Conservation (phyloP, 2,113 vertebrate species). For the Hymenochirus boettgeri region DNA sequence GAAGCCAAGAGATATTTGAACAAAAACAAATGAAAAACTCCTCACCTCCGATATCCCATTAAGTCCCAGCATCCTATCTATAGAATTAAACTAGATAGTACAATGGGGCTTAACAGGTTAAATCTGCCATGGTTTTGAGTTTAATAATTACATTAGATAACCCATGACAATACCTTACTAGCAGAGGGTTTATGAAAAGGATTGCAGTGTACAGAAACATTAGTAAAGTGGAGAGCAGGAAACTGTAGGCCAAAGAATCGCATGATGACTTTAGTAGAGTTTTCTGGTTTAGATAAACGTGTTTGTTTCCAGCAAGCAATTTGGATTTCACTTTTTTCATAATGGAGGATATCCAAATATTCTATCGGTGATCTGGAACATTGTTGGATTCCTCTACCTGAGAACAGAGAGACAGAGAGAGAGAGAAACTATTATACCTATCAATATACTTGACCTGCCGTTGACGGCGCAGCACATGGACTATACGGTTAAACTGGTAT, state of each 20-base stretch:
- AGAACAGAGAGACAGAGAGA: conserved; percentile 17
- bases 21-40: too few species aligned
- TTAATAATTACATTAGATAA: too few species aligned
- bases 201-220: conserved; percentile 16
- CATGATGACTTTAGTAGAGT: conserved; percentile 8
- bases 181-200: conserved; percentile 27
- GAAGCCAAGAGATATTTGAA: too few species aligned
- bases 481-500: too few species aligned
- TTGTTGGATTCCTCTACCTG: conserved; percentile 6
- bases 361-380: not conserved
- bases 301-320: conserved; percentile 13
- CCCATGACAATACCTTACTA: conserved; percentile 26
- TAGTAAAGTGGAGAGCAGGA: conserved; percentile 7
- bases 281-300: conserved; percentile 7
- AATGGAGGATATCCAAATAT: conserved; percentile 5
- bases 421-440: not conserved
- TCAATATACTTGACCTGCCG: conserved; percentile 1
- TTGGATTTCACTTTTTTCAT: not conserved
- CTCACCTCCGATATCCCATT: too few species aligned
- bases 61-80: too few species aligned
- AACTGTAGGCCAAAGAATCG: conserved; percentile 9
- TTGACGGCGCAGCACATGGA: too few species aligned
- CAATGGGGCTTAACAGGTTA: too few species aligned
- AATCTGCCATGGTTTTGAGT: too few species aligned
- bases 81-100: too few species aligned